Percentiles rank a stretch among this genome's conserved stretches.
These are phyloP conservation scores for Aethina tumida DNA, from an alignment of 1,140 invertebrate species.

Conservation along the genomic window DNA sequence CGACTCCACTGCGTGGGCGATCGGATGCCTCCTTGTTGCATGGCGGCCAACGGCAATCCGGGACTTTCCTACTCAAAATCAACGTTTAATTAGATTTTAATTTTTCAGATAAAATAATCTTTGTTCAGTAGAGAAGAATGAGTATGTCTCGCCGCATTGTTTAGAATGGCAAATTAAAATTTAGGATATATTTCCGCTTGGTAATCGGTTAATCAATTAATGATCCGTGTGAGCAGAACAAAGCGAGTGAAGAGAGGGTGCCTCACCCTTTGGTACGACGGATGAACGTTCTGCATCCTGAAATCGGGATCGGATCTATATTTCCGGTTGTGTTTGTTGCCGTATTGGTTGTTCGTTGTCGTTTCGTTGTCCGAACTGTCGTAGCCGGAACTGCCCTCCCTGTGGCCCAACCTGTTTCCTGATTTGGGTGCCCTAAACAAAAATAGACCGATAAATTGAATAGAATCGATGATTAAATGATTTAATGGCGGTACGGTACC, in stretches of 20 bases:
- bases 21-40: slow-evolving; percentile 47
- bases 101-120: background rate
- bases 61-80: slow-evolving; percentile 12
- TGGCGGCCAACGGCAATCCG: slow-evolving; percentile 41
- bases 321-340: slow-evolving; percentile 54
- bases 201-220: no score
- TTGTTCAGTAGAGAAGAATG: background rate
- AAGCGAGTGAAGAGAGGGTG: slow-evolving; percentile 11
- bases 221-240: no score
- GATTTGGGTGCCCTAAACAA: slow-evolving; percentile 33
- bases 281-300: slow-evolving; percentile 48
- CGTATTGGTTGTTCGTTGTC: slow-evolving; percentile 47
- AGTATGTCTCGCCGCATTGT: no score
- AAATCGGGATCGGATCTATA: slow-evolving; percentile 77
- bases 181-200: no score
- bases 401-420: slow-evolving; percentile 30
- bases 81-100: background rate
- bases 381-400: slow-evolving; percentile 73
- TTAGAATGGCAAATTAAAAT: no score
- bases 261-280: slow-evolving; percentile 39
- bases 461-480: slow-evolving; percentile 1
- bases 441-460: background rate
- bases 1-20: slow-evolving; percentile 43
- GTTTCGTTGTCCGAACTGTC: slow-evolving; percentile 70
- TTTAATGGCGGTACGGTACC: slow-evolving; percentile 16